Evolutionary conservation across 2,888 invertebrate species (phyloP), one percentile per base, ranked within the genome.

Genomic region (Cheilosia vernalis): DNA sequence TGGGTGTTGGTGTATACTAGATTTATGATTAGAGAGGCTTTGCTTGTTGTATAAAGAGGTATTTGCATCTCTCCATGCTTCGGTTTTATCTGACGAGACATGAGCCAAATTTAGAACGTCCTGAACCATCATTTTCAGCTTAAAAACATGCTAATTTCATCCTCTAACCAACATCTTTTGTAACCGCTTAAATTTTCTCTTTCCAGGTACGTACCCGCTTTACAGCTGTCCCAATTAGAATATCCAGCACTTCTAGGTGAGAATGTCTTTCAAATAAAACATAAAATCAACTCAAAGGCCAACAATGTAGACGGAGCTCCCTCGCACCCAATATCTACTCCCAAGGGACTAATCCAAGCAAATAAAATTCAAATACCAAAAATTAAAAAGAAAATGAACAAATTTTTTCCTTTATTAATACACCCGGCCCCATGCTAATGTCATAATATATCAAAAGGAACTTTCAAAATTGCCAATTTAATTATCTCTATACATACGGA

Each of bases 381-480:
- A 61, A 66, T n/a, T n/a, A n/a, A n/a, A n/a, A n/a, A n/a, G n/a
- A n/a, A n/a, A n/a, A n/a, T 56, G 44, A 67, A 37, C 58, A 49
- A 79, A 4, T 76, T 64, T 72, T n/a, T 55, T 37, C 44, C 51
- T 64, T 76, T 85, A 70, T 85, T 77, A 80, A 56, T 63, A 56
- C n/a, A 6, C 27, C 80, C 85, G 80, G 85, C 80, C 85, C 61
- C 85, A 81, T 81, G 85, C 80, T 85, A 77, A 85, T 85, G 85
- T 85, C 85, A 81, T 85, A 85, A 85, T 85, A 85, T 85, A 85
- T 85, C 85, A 60, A 85, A 81, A 79, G 60, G 49, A 80, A 81
- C 76, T 76, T 81, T 85, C 67, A 72, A 85, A 85, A 85, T 85
- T 85, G 85, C 80, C 80, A 85, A 85, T 85, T 85, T 85, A 85